A percentile compares a stretch with the other conserved stretches of the same genome.
These are phyloP conservation scores for Drosophila virilis DNA, from an alignment of 1,140 invertebrate species.

Conservation along the genomic window DNA sequence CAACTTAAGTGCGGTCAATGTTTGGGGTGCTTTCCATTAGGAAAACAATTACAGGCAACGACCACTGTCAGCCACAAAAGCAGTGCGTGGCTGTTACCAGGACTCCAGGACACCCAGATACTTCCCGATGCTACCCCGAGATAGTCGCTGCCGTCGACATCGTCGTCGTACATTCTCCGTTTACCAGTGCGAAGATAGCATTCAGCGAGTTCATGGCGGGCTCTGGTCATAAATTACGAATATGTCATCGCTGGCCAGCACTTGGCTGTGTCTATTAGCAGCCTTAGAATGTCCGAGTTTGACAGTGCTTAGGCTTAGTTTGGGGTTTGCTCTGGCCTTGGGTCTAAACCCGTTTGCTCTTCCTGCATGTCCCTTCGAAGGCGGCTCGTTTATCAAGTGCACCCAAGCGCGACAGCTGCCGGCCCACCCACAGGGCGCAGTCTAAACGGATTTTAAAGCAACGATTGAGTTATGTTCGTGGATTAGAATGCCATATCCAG, in stretches of 20 bases:
- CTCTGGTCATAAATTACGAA: slow-evolving; percentile 72
- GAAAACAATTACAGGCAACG: slow-evolving; percentile 73
- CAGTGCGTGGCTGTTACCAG: slow-evolving; percentile 39
- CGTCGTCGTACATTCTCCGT: slow-evolving; percentile 22
- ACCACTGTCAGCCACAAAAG: slow-evolving; percentile 55
- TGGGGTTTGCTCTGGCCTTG: slow-evolving; percentile 16
- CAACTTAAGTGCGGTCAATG: slow-evolving; percentile 76
- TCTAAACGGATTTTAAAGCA: slow-evolving; percentile 39
- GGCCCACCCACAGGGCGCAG: neutral
- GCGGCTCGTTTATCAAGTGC: slow-evolving; percentile 48
- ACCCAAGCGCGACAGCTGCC: slow-evolving; percentile 49
- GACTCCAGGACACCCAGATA: slow-evolving; percentile 1
- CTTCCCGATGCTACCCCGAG: slow-evolving; percentile 11
- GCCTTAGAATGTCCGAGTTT: slow-evolving; percentile 60
- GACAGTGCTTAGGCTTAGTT: slow-evolving; percentile 63
- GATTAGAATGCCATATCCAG: neutral
- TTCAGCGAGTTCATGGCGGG: slow-evolving; percentile 51
- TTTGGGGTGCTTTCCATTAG: slow-evolving; percentile 68
- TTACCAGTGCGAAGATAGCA: slow-evolving; percentile 56
- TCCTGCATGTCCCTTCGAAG: neutral
- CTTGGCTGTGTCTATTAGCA: slow-evolving; percentile 70
- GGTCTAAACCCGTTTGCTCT: slow-evolving; percentile 19
- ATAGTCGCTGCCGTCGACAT: slow-evolving; percentile 19
- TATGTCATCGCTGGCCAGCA: slow-evolving; percentile 68
- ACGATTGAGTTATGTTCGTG: neutral